Evolutionary conservation across 1,140 invertebrate genomes (phyloP).

Genomic region (Hypothenemus hampei): DNA sequence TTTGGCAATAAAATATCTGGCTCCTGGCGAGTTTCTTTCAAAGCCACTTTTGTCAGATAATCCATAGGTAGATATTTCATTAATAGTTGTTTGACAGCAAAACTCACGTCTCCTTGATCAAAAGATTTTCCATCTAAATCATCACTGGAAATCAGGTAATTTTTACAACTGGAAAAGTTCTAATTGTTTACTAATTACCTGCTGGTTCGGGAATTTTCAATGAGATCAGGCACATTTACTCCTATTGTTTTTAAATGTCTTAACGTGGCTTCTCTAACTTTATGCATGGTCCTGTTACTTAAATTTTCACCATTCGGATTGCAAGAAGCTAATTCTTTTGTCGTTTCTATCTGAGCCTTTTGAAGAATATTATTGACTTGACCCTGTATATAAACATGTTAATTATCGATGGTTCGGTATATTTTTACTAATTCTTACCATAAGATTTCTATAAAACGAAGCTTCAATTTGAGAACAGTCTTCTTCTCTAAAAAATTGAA

Average conservation of each 20-base stretch:
- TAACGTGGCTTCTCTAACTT: slow-evolving; percentile 49
- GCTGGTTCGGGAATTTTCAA: slow-evolving; percentile 15
- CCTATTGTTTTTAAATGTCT: slow-evolving; percentile 50
- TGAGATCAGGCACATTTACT: slow-evolving; percentile 45
- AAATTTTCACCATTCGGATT: slow-evolving; percentile 30
- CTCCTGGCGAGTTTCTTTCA: slow-evolving; percentile 11
- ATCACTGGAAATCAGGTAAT: slow-evolving; percentile 12
- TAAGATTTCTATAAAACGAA: slow-evolving; percentile 64
- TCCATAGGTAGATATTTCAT: slow-evolving; percentile 59
- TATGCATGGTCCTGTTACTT: slow-evolving; percentile 40
- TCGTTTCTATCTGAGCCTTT: slow-evolving; percentile 39
- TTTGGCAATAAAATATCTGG: too few species aligned
- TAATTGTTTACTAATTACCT: slow-evolving; percentile 16
- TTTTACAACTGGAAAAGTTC: neutral
- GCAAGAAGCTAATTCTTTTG: slow-evolving; percentile 24
- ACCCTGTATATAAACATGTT: slow-evolving; percentile 30
- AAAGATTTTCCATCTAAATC: slow-evolving; percentile 13
- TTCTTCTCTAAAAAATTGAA: slow-evolving; percentile 46
- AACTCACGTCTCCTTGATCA: slow-evolving; percentile 36
- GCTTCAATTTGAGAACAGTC: slow-evolving; percentile 56
- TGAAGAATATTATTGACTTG: slow-evolving; percentile 53
- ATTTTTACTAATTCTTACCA: slow-evolving; percentile 46
- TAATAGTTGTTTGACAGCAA: slow-evolving; percentile 55
- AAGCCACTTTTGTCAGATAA: slow-evolving; percentile 45
- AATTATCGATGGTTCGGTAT: neutral